Percentiles rank a stretch among this genome's conserved stretches.
Conservation (phyloP, 2,797 vertebrate species). For the Lophotriccus pileatus region DNA sequence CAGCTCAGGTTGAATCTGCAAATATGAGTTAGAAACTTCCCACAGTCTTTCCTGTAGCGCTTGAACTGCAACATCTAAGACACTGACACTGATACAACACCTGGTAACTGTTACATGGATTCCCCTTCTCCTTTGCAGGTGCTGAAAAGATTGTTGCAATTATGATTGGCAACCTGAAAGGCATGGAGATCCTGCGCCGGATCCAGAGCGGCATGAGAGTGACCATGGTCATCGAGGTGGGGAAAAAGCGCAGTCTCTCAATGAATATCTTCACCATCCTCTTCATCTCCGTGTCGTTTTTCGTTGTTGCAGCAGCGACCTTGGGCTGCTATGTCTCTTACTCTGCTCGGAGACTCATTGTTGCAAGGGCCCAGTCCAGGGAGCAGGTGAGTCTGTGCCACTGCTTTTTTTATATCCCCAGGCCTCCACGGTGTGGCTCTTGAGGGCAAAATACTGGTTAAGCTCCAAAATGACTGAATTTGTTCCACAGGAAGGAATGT, state of each 20-base stretch:
- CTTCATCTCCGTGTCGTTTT: conserved; percentile 90
- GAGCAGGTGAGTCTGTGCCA: conserved; percentile 69
- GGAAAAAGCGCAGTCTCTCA: conserved; percentile 81
- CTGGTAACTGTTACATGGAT: background rate
- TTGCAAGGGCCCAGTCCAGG: conserved; percentile 74
- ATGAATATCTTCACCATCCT: conserved; percentile 89
- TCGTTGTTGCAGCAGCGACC: conserved; percentile 87
- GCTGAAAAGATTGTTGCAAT: conserved; percentile 81
- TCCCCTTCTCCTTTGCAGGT: conserved; percentile 69
- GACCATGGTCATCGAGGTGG: conserved; percentile 80
- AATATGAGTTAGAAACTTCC: background rate
- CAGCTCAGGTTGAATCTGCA: background rate
- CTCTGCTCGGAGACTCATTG: conserved; percentile 82
- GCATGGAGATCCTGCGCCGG: conserved; percentile 77
- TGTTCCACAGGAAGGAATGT: background rate
- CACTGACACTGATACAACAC: background rate
- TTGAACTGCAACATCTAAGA: background rate
- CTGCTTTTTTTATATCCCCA: background rate
- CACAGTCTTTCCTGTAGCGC: background rate
- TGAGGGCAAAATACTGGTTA: background rate
- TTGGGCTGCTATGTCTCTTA: conserved; percentile 90
- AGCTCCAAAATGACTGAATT: background rate
- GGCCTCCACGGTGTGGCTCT: background rate
- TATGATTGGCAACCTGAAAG: conserved; percentile 88
- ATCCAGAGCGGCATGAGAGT: conserved; percentile 79